Percentiles rank a stretch among this genome's conserved stretches.
phyloP scores from a whole-genome alignment of 2,888 invertebrate species.

The Drosophila anomelani region DNA sequence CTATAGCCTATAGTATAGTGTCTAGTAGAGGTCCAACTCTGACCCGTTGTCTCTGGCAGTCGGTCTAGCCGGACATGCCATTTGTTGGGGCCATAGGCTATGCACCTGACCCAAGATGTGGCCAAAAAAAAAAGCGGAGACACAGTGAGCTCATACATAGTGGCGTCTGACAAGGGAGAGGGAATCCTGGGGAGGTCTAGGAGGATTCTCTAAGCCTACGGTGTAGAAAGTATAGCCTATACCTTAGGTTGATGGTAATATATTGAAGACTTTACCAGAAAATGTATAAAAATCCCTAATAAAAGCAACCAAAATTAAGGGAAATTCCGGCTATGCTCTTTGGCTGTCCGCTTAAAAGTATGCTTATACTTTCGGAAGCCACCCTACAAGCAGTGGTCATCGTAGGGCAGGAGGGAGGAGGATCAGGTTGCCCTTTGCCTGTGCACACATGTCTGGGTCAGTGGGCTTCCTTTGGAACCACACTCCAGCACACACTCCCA shows the following conservation, averaged over 20 bases:
- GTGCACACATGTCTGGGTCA: constrained; percentile 69
- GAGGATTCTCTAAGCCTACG: background rate
- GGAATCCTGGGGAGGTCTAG: background rate
- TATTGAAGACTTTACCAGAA: background rate
- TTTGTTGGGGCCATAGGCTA: constrained; percentile 26
- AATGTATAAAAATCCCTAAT: background rate
- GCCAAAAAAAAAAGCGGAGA: constrained; percentile 11
- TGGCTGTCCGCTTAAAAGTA: constrained; percentile 15
- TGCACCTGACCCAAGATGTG: constrained; percentile 36
- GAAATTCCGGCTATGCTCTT: background rate
- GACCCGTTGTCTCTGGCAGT: constrained; percentile 34
- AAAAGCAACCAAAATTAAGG: background rate
- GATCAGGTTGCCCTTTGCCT: constrained; percentile 35
- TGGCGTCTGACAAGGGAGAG: background rate
- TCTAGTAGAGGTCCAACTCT: constrained; percentile 28
- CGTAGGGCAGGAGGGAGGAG: background rate
- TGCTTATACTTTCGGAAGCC: constrained; percentile 14
- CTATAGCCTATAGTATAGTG: background rate
- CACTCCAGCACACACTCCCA: constrained; percentile 5
- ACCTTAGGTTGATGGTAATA: background rate
- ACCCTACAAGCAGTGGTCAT: constrained; percentile 16
- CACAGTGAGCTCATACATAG: constrained; percentile 41
- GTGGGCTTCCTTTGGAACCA: constrained; percentile 60
- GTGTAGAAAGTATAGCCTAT: no score
- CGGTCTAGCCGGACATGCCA: constrained; percentile 34